These are phyloP conservation scores for Drosophila borealis DNA, from an alignment of 2,888 invertebrate species.

Conservation along the genomic window DNA sequence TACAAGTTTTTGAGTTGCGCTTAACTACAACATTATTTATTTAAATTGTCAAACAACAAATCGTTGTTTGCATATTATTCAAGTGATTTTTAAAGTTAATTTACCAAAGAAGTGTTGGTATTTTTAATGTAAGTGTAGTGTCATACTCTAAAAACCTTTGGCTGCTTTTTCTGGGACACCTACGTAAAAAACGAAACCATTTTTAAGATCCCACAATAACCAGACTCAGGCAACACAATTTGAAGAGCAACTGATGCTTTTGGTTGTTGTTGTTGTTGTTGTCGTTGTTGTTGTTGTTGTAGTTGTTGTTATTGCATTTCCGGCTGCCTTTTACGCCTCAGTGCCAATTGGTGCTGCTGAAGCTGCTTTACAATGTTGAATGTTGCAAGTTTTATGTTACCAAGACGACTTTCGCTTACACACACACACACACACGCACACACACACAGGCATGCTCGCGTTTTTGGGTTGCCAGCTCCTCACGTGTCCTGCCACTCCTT, in stretches of 20 bases:
- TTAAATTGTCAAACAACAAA: no score
- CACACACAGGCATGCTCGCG: conserved; percentile 2
- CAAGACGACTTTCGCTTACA: conserved; percentile 40
- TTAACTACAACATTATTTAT: no score
- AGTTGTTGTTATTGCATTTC: conserved; percentile 21
- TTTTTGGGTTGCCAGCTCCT: conserved; percentile 47
- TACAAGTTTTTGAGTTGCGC: no score
- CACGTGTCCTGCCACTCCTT: conserved; percentile 71
- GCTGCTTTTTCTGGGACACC: not conserved
- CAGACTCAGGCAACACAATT: conserved; percentile 34
- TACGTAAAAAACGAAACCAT: conserved; percentile 2
- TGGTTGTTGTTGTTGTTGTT: not conserved
- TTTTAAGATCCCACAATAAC: not conserved
- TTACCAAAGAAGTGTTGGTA: no score
- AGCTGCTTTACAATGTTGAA: conserved; percentile 34
- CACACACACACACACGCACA: conserved; percentile 10
- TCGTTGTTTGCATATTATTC: no score
- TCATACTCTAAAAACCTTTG: not conserved
- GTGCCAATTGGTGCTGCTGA: conserved; percentile 40
- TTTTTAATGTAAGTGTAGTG: no score
- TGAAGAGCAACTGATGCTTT: conserved; percentile 21
- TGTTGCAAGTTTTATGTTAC: conserved; percentile 47
- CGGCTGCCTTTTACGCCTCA: conserved; percentile 49
- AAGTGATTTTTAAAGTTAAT: no score
- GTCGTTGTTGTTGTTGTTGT: conserved; percentile 1